A percentile compares a stretch with the other conserved stretches of the same genome.
Evolutionary conservation across 2,797 vertebrate genomes (phyloP).

Genomic region (Zenarchopterus dispar): DNA sequence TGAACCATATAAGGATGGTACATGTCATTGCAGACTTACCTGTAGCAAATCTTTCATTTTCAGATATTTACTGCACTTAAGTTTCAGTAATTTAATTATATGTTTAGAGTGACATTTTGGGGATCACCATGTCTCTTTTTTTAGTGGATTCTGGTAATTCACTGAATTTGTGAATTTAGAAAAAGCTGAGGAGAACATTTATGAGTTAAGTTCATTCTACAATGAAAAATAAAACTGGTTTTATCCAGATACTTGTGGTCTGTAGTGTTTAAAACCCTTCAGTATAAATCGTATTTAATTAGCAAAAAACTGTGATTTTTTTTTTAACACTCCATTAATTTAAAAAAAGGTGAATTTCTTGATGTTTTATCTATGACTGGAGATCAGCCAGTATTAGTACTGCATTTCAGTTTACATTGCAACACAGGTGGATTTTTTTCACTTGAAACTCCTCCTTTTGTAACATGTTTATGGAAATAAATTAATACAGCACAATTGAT

Average conservation of each 20-base stretch:
- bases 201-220: too few species aligned
- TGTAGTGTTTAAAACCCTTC: neutral
- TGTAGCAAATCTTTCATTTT: neutral
- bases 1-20: slow-evolving; percentile 4
- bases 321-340: neutral
- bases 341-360: neutral
- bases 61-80: neutral
- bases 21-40: neutral
- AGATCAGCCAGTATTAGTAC: neutral
- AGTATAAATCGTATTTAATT: neutral
- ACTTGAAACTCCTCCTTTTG: neutral
- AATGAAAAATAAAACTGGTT: neutral
- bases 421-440: neutral
- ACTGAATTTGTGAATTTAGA: too few species aligned
- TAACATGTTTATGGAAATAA: slow-evolving; percentile 2
- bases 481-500: neutral
- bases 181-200: too few species aligned
- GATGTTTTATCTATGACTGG: slow-evolving; percentile 2
- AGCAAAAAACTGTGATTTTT: slow-evolving; percentile 6
- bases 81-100: slow-evolving; percentile 1
- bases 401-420: slow-evolving; percentile 19
- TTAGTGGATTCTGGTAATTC: too few species aligned
- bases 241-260: neutral
- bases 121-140: too few species aligned
- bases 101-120: too few species aligned